phyloP scores from a whole-genome alignment of 2,113 vertebrate species.

The Monarcha castaneiventris region DNA sequence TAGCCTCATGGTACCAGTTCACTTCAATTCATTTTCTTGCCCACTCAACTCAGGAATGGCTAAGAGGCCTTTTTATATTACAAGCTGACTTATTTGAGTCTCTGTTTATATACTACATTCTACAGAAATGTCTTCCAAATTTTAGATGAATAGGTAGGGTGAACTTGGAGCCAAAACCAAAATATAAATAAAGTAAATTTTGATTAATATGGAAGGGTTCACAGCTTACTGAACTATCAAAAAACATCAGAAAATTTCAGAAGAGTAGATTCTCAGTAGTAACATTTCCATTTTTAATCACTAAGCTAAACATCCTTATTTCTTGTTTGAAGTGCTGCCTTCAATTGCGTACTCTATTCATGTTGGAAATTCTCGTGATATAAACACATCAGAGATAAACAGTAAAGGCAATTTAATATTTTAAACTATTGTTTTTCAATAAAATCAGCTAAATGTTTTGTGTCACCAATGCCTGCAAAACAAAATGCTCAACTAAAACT shows the following conservation, averaged over 20 bases:
- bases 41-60: neutral
- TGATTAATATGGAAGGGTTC: neutral
- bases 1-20: neutral
- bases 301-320: conserved; percentile 29
- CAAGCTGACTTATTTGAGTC: neutral
- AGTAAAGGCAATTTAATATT: neutral
- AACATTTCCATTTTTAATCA: conserved; percentile 35
- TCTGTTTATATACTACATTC: neutral
- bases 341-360: neutral
- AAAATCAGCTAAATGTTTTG: neutral
- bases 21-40: neutral
- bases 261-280: neutral
- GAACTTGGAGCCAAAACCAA: conserved; percentile 57
- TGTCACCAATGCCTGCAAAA: neutral
- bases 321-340: conserved; percentile 32
- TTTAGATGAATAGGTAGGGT: conserved; percentile 22
- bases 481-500: neutral
- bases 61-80: neutral
- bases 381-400: neutral
- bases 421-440: neutral
- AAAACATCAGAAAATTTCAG: conserved; percentile 4
- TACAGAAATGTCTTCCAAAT: conserved; percentile 30
- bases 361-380: neutral
- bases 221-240: neutral
- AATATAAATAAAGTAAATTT: conserved; percentile 18